Conservation (phyloP, 2,888 invertebrate genomes). For the Acleris cristana region DNA sequence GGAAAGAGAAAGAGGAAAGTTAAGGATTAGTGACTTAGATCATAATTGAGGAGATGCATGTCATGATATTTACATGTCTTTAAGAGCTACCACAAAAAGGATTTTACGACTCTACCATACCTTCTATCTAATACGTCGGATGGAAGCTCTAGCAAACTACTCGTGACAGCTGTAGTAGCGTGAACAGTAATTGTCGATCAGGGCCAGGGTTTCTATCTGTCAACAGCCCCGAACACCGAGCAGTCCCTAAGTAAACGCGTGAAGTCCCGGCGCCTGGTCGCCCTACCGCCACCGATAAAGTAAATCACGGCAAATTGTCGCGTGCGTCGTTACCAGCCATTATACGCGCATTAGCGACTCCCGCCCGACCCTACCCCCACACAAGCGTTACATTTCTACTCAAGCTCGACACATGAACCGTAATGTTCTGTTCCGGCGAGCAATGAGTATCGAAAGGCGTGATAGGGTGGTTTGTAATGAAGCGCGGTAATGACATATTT, state of each 20-base stretch:
- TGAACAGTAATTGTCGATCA: no score
- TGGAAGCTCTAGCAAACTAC: no score
- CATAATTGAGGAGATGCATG: no score
- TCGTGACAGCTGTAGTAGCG: no score
- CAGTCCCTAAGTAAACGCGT: background rate
- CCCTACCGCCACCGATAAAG: background rate
- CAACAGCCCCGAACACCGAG: no score
- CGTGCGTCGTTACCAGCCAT: slow-evolving; percentile 26
- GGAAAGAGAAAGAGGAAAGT: no score
- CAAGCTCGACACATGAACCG: background rate
- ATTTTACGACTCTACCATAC: no score
- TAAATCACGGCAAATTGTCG: slow-evolving; percentile 31
- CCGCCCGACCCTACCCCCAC: background rate
- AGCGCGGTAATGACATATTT: slow-evolving; percentile 30
- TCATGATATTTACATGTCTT: no score
- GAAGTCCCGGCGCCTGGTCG: background rate
- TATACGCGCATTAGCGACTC: slow-evolving; percentile 31
- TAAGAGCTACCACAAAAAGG: no score
- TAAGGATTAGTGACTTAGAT: no score
- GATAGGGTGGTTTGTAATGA: background rate
- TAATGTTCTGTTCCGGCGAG: background rate
- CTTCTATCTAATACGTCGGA: no score
- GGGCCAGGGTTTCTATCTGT: no score
- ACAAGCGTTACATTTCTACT: slow-evolving; percentile 9
- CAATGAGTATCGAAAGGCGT: background rate